Base-by-base conservation (phyloP, 2,113 vertebrate genomes). In the Irena cyanogastra region DNA sequence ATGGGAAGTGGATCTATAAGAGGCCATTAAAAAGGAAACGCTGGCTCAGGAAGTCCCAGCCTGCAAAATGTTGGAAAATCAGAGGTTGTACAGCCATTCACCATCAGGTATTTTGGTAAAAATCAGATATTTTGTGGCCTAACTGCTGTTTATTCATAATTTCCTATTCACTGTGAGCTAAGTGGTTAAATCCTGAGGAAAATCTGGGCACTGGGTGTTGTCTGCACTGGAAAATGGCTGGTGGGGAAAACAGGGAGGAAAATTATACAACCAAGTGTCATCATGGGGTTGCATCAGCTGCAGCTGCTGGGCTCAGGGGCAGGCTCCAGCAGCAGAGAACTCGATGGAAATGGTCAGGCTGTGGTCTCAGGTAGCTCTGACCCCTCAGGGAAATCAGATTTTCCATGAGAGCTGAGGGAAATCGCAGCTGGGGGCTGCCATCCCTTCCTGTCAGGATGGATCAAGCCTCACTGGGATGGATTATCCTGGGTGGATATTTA, bases 311-410 rank as follows among this genome's bases (percentile, higher is more conserved):
- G 65, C 83, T 33, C 61, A 11, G 78, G 65, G 39, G 24, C 47
- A 4, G 87, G 16, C 42, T 57, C 57, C 41, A 71, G 78, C 87
- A 60, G 28, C 47, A 23, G 9, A 42, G 4, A 54, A 4, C 12
- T 4, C 5, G 0, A 2, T 23, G 66, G 11, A 37, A 64, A 63
- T 3, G 71, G 8, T 5, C 69, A 44, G 68, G 30, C 12, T 2
- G 0, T 41, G 54, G 49, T 50, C 39, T 16, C 79, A 23, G 72
- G 64, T 33, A 37, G 23, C 72, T 47, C 56, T 3, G 3, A 21
- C 1, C 42, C 27, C 52, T 53, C 56, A 6, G 11, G 0, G 0
- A 26, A 21, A n/a, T 4, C 26, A 17, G 24, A 1, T 35, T 17
- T 59, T 10, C 57, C 45, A 5, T 11, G 68, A 14, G 21, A 70